A percentile compares a stretch with the other conserved stretches of the same genome.
These are phyloP conservation scores for Pelodytes ibericus DNA, from an alignment of 2,797 vertebrate species.

Conservation along the genomic window DNA sequence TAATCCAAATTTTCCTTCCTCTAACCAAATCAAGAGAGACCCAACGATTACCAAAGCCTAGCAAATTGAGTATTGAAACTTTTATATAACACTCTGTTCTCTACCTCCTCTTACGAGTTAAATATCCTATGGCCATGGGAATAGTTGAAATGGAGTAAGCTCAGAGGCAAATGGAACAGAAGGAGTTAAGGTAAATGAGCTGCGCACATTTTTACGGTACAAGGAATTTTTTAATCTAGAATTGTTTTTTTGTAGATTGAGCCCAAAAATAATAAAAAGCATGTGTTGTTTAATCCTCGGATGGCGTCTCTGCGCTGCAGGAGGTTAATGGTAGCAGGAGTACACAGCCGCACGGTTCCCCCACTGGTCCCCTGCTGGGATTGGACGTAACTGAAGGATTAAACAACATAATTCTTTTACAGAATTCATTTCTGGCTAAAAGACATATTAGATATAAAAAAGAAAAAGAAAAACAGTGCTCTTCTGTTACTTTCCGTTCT, in stretches of 20 bases:
- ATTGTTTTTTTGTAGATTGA: conserved; percentile 25
- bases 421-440: conserved; percentile 6
- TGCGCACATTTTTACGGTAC: conserved; percentile 18
- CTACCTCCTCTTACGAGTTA: too few species aligned
- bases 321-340: conserved; percentile 48
- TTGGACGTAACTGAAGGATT: conserved; percentile 26
- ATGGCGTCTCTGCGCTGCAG: conserved; percentile 35
- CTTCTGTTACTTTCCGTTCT: conserved; percentile 8
- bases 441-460: conserved; percentile 10
- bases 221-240: conserved; percentile 28
- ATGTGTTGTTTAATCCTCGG: conserved; percentile 49
- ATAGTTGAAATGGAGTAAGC: too few species aligned
- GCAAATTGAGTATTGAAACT: too few species aligned
- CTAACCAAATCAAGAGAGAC: too few species aligned
- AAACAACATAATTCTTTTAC: conserved; percentile 32
- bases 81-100: too few species aligned
- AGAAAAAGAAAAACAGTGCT: neutral
- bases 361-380: conserved; percentile 32
- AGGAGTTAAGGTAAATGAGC: neutral
- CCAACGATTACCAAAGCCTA: too few species aligned
- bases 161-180: too few species aligned
- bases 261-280: conserved; percentile 52
- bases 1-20: too few species aligned
- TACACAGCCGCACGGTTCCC: neutral
- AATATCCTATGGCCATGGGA: too few species aligned